Conservation (phyloP, 2,113 vertebrate genomes). For the Ceratotherium simum region DNA sequence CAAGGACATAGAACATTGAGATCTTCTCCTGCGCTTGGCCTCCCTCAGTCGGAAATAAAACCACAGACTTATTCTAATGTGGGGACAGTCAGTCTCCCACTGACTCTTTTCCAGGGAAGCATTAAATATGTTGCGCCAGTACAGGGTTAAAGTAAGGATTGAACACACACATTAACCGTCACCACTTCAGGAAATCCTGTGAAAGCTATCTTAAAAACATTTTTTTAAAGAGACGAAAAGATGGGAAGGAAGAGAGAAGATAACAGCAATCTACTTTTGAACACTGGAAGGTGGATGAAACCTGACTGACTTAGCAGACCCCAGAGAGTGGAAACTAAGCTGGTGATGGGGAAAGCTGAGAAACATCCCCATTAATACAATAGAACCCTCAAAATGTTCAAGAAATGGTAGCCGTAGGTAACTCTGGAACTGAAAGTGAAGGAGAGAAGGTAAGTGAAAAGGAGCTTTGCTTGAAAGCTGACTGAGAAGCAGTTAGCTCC, state of each 20-base stretch:
- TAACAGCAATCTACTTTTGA: not conserved
- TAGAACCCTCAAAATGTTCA: not conserved
- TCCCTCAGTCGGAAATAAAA: not conserved
- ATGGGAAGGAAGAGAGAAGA: not conserved
- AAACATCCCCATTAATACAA: not conserved
- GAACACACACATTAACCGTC: not conserved
- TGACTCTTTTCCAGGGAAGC: constrained; percentile 2
- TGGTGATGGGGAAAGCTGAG: not conserved
- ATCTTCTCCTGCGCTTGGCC: not conserved
- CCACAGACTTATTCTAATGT: not conserved
- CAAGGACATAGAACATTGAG: not conserved
- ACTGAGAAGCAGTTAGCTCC: not conserved
- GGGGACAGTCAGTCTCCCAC: not conserved
- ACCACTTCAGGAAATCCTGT: constrained; percentile 27
- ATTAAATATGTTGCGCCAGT: not conserved
- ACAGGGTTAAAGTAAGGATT: not conserved
- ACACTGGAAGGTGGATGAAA: not conserved
- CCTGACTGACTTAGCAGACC: not conserved
- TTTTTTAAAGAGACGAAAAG: not conserved
- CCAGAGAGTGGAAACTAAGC: not conserved
- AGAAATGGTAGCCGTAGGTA: not conserved
- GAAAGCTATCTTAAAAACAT: not conserved
- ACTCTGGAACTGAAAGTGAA: not conserved
- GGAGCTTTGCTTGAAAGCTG: not conserved
- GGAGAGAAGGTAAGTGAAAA: not conserved